These are phyloP conservation scores for Pseudanteris insignis DNA, from an alignment of 2,888 invertebrate genomes.

Conservation along the genomic window DNA sequence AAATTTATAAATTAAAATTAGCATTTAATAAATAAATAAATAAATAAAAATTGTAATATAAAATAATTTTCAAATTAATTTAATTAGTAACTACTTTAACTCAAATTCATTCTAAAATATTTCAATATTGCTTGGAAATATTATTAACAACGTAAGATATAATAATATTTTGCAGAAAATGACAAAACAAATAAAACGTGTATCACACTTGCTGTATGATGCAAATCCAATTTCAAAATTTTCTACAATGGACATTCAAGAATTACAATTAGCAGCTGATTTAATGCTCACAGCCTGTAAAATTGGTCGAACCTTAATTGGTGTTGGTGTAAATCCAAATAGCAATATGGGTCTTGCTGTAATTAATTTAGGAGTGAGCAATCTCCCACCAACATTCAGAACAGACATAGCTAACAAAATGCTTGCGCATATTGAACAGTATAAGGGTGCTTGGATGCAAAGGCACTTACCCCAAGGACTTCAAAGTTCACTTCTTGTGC, in stretches of 20 bases:
- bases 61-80: not conserved
- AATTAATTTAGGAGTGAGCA: conserved; percentile 72
- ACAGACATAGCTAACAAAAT: conserved; percentile 75
- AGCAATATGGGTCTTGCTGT: conserved; percentile 70
- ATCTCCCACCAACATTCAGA: conserved; percentile 72
- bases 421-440: conserved; percentile 69
- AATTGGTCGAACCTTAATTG: conserved; percentile 70
- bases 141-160: too few species aligned
- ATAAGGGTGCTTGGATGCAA: conserved; percentile 69
- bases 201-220: conserved; percentile 66
- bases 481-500: conserved; percentile 67
- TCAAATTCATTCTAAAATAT: too few species aligned
- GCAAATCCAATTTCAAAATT: conserved; percentile 65
- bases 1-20: not conserved
- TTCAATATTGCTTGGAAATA: too few species aligned
- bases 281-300: conserved; percentile 71
- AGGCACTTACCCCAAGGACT: conserved; percentile 69
- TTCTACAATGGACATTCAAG: conserved; percentile 67
- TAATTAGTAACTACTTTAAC: too few species aligned
- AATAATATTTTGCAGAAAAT: conserved; percentile 68
- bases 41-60: too few species aligned
- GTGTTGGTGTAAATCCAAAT: conserved; percentile 70
- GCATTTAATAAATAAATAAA: not conserved
- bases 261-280: conserved; percentile 71
- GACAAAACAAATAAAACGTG: conserved; percentile 70